Evolutionary conservation across 2,888 invertebrate species (phyloP), one percentile per base, ranked within the genome.

Genomic region (Epinotia nisella): DNA sequence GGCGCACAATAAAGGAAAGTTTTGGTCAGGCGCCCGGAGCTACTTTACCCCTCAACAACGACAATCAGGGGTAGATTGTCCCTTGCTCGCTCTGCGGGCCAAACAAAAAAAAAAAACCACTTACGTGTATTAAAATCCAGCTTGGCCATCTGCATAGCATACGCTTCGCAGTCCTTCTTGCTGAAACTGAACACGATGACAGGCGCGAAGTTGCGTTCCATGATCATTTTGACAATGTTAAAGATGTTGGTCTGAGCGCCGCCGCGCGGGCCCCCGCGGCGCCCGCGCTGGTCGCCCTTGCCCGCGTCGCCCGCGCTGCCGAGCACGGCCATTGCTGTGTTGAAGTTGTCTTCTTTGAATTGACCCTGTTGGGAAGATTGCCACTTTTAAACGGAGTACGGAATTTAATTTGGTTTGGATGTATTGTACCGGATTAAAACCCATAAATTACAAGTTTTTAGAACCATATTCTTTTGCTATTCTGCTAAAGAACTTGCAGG

Each of bases 161-260:
- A 99, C 0, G 97, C 92, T 88, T 99, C 99, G 85, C 99, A 99
- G 80, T 99, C 99, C 85, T 99, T 99, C 86, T 99, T 98, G 83
- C 99, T 99, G 89, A 99, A 99, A 85, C 99, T 99, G 94, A 99
- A 99, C 71, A 99, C 98, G 79, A 99, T 99, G 3, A 99, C 99
- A 0, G 99, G 99, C 0, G 99, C 98, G 88, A 99, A 98, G 87
- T 98, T 98, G 29, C 98, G 94, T 85, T 99, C 99, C 98, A 99
- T 98, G 55, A 99, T 98, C 98, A 99, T 99, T 90, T 99, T 98
- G 21, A 99, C 97, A 75, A 99, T 98, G 93, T 99, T 99, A 85
- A 98, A 98, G 80, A 99, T 98, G 84, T 98, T 98, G 0, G 98
- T 96, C 79, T 96, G 95, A 1, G 95, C 95, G 80, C 94, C 94